Percentiles rank a stretch among this genome's conserved stretches.
Conservation (phyloP, 1,140 invertebrate species). For the Hypothenemus hampei region DNA sequence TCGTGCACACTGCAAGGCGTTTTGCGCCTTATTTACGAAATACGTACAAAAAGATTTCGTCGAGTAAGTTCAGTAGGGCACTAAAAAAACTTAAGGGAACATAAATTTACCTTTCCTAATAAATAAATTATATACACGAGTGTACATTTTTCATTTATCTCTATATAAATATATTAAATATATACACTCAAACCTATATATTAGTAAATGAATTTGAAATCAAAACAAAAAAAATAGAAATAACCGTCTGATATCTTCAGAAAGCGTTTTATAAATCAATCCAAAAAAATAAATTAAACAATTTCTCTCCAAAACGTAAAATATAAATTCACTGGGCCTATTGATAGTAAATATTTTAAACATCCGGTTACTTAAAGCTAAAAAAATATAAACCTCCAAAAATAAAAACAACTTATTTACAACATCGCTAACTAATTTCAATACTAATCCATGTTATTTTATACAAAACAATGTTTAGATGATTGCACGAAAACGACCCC, state of each 20-base stretch:
- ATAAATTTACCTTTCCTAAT: constrained; percentile 12
- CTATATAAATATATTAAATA: constrained; percentile 30
- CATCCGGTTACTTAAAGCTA: too few species aligned
- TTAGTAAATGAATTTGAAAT: too few species aligned
- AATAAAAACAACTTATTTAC: constrained; percentile 33
- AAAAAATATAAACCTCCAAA: constrained; percentile 27
- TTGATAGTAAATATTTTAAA: too few species aligned
- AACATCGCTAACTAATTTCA: constrained; percentile 23
- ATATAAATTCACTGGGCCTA: constrained; percentile 22
- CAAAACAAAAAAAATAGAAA: too few species aligned
- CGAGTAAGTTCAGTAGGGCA: too few species aligned
- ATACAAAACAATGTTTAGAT: constrained; percentile 16
- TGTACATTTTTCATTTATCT: constrained; percentile 14
- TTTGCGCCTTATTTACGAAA: constrained; percentile 12
- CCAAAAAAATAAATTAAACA: too few species aligned
- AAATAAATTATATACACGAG: constrained; percentile 27
- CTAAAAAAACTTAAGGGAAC: constrained; percentile 18
- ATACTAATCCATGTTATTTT: constrained; percentile 20
- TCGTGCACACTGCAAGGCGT: constrained; percentile 25
- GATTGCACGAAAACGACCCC: constrained; percentile 17
- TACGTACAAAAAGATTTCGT: constrained; percentile 25
- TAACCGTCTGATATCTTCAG: too few species aligned
- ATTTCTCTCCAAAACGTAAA: too few species aligned
- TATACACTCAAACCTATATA: too few species aligned
- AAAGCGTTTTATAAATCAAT: too few species aligned